These are phyloP conservation scores for Stomatorhinus ivindoensis DNA, from an alignment of 2,113 vertebrate species.

Conservation along the genomic window DNA sequence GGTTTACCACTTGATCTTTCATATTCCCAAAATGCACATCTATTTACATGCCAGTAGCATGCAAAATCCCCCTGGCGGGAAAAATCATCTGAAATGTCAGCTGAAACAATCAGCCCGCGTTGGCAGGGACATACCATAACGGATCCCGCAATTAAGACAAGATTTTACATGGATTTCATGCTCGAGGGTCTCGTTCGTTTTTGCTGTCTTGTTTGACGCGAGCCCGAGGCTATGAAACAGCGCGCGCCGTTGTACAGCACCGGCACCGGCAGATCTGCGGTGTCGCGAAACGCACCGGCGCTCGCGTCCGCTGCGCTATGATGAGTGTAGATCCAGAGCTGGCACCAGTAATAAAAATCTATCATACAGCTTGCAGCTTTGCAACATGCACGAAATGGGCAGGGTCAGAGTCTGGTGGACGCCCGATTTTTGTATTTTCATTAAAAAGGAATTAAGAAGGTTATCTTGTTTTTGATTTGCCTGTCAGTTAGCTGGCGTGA, in stretches of 20 bases:
- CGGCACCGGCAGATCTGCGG: neutral
- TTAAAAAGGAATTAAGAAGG: neutral
- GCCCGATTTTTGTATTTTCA: neutral
- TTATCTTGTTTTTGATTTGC: neutral
- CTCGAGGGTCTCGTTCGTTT: neutral
- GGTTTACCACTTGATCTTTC: neutral
- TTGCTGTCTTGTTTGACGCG: neutral
- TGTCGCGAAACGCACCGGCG: neutral
- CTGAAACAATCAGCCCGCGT: constrained; percentile 35
- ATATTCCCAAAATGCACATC: neutral
- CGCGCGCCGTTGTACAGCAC: neutral
- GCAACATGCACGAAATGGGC: neutral
- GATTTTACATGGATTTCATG: constrained; percentile 40
- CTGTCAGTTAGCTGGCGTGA: neutral
- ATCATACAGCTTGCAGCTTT: neutral
- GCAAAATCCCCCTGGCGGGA: constrained; percentile 32
- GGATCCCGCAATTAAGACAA: constrained; percentile 35
- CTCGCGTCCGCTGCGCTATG: neutral
- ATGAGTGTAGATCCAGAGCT: neutral
- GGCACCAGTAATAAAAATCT: neutral
- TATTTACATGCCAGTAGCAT: neutral
- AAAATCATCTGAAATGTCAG: constrained; percentile 21
- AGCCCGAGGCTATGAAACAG: neutral
- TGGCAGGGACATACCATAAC: constrained; percentile 39
- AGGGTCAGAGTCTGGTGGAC: neutral